These are phyloP conservation scores for Microcebus lehilahytsara DNA, from an alignment of 2,113 vertebrate species.

Conservation along the genomic window DNA sequence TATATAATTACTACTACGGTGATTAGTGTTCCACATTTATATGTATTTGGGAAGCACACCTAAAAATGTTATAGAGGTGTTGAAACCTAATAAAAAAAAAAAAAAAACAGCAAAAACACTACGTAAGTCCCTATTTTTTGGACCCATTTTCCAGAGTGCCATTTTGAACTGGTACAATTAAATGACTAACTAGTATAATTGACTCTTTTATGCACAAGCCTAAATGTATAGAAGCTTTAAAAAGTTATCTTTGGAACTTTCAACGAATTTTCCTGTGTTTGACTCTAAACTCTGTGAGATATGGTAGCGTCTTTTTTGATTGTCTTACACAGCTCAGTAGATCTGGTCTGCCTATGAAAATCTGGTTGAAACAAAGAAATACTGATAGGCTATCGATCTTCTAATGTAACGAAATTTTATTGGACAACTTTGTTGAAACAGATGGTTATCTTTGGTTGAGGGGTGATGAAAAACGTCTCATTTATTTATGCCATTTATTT, in stretches of 20 bases:
- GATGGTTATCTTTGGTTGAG: constrained; percentile 58
- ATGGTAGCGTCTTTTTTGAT: constrained; percentile 48
- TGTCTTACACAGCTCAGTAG: constrained; percentile 20
- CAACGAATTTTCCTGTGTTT: not conserved
- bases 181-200: not conserved
- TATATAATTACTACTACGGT: not conserved
- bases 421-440: constrained; percentile 75
- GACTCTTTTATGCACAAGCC: not conserved
- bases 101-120: not conserved
- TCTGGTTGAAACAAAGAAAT: constrained; percentile 72
- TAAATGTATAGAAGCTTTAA: not conserved
- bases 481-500: too few relatives aligned
- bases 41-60: not conserved
- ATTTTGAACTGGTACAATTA: not conserved
- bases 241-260: not conserved
- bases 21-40: not conserved
- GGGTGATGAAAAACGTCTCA: not conserved
- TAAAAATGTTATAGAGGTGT: not conserved
- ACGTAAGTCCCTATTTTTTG: not conserved
- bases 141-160: not conserved
- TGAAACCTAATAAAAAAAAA: not conserved
- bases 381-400: constrained; percentile 58
- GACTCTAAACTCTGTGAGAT: not conserved
- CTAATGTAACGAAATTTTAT: constrained; percentile 73
- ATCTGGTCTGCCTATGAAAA: constrained; percentile 58